A percentile compares a stretch with the other conserved stretches of the same genome.
phyloP scores from a whole-genome alignment of 2,797 vertebrate species.

The Smutsia gigantea region DNA sequence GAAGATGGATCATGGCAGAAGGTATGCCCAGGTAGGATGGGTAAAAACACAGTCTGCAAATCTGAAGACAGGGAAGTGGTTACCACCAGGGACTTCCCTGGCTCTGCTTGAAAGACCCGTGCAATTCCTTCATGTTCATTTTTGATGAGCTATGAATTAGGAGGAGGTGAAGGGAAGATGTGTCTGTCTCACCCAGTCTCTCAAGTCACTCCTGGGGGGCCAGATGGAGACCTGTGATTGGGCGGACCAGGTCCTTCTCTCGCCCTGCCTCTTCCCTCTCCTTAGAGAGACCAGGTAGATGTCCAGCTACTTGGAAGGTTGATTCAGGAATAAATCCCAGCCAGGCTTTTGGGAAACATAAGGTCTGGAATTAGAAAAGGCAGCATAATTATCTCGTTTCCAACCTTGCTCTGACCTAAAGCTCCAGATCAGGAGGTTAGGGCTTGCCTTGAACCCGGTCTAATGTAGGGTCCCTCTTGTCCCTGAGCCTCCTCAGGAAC shows the following conservation, averaged over 20 bases:
- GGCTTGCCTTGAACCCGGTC: neutral
- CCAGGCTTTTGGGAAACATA: neutral
- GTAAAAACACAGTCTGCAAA: neutral
- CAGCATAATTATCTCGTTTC: neutral
- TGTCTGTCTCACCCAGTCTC: neutral
- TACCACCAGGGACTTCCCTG: neutral
- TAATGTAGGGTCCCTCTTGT: neutral
- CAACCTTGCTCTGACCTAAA: neutral
- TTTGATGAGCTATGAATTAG: neutral
- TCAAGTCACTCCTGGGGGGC: neutral
- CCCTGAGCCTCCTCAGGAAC: neutral
- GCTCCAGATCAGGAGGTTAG: neutral
- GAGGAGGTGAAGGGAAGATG: neutral
- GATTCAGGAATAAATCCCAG: slow-evolving; percentile 8
- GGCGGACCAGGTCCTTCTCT: neutral
- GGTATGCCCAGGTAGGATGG: neutral
- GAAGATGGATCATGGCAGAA: neutral
- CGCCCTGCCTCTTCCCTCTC: neutral
- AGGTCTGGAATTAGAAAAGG: neutral
- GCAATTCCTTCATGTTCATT: neutral
- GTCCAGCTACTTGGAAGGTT: neutral
- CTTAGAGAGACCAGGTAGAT: neutral
- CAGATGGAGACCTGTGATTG: neutral
- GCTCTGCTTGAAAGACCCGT: neutral
- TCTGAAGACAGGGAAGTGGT: neutral